Evolutionary conservation across 1,140 invertebrate species (phyloP), one percentile per base, ranked within the genome.

Genomic region (Latrodectus geometricus): DNA sequence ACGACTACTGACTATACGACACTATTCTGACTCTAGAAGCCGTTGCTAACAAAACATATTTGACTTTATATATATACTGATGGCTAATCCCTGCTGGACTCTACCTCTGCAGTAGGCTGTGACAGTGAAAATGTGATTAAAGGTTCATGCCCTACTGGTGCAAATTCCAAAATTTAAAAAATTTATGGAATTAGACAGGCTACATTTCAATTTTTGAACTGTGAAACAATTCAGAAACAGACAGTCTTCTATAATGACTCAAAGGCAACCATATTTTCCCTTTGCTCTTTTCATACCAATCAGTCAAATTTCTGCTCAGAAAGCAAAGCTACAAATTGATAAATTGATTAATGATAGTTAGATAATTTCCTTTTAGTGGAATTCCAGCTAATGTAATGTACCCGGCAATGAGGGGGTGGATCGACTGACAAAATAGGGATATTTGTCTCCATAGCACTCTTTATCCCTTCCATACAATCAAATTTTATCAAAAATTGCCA

Each of bases 1-100:
- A 69, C 20, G 20, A n/a, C n/a, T n/a, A n/a, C n/a, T n/a, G n/a
- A n/a, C n/a, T n/a, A n/a, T n/a, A n/a, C n/a, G n/a, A n/a, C n/a
- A n/a, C n/a, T n/a, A n/a, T n/a, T n/a, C n/a, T n/a, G n/a, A n/a
- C 66, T 9, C 15, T 69, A 9, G 20, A 69, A 69, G n/a, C 66
- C 20, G 20, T 69, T 11, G 66, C 66, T n/a, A 69, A n/a, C 8
- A n/a, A 69, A 69, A 69, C 9, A 69, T n/a, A 11, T 21, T 21
- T 69, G 66, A 21, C 66, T 69, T n/a, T 17, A n/a, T 69, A 69
- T 69, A 8, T 69, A 69, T 69, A 69, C 66, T 69, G 66, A 69
- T 69, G n/a, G 66, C 15, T 69, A 8, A 8, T 21, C 66, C 15
- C 8, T 9, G 66, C 7, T 11, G 20, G 66, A 69, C n/a, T 69